Percentiles rank a stretch among this genome's conserved stretches.
These are phyloP conservation scores for Callorhinus ursinus DNA, from an alignment of 2,113 vertebrate genomes.

Conservation along the genomic window DNA sequence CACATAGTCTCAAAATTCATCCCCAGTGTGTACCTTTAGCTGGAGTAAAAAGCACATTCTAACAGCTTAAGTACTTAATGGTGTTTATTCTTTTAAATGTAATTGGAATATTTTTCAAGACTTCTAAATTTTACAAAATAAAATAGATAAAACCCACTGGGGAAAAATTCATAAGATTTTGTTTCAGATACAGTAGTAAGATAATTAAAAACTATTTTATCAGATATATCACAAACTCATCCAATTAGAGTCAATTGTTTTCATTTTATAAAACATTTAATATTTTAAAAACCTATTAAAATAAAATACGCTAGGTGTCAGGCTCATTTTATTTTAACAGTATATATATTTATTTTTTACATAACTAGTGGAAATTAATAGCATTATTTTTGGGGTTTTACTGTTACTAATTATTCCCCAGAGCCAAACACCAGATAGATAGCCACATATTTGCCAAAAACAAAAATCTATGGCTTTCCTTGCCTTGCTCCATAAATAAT, in stretches of 20 bases:
- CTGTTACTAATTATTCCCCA: neutral
- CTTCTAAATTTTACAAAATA: neutral
- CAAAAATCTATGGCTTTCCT: neutral
- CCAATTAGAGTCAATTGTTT: neutral
- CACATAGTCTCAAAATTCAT: neutral
- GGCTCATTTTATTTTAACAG: neutral
- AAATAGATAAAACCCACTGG: neutral
- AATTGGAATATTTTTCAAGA: neutral
- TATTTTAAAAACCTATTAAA: neutral
- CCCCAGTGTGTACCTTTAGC: neutral
- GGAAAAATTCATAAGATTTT: neutral
- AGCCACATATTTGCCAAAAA: neutral
- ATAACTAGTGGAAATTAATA: neutral
- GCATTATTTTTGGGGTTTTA: neutral
- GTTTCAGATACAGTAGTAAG: neutral
- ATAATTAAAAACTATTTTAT: neutral
- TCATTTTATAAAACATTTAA: neutral
- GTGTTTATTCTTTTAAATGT: neutral
- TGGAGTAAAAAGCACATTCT: neutral
- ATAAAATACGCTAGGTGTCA: neutral
- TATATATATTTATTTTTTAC: neutral
- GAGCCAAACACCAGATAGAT: neutral
- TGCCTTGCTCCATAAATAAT: neutral
- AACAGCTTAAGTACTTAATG: neutral
- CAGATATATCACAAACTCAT: neutral